Base-by-base conservation (phyloP, 2,888 invertebrate genomes). In the Nyleta sp. region DNA sequence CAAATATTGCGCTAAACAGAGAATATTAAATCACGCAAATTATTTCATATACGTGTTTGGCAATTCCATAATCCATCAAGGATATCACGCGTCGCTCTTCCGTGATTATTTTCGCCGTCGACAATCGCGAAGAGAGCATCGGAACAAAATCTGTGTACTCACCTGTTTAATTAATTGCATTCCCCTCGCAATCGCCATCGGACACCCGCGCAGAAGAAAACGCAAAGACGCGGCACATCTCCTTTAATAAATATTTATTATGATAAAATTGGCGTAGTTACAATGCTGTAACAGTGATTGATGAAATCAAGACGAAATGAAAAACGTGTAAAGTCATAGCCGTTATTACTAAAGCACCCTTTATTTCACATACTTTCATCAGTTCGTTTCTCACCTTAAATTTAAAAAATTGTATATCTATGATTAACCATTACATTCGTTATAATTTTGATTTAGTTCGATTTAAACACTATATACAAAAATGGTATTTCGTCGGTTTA, bases 341-440 rank as follows among this genome's bases (percentile, higher is more conserved):
- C 42, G 42, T 75, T 75, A 75, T 64, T 60, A 50, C 70, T 73
- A 73, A 78, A 78, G 78, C 78, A 78, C 78, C 78, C 78, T 78
- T 78, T 68, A 73, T 77, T 77, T 78, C 64, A 68, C 78, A 79
- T 79, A 79, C 74, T 79, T 79, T 79, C 78, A 79, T 79, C 74
- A 74, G 74, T 79, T 79, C 74, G 74, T 65, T 38, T 73, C 70
- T 78, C 62, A 67, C 73, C 73, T 62, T 72, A 68, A 73, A 64
- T 68, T 73, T 73, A 78, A 73, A 78, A 67, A 73, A 73, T 64
- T 55, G 42, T 55, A 78, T 78, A 73, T 62, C 60, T 78, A 77
- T 70, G n/a, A 33, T 75, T 71, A 76, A 71, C 57, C 44, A 22
- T 68, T 76, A 71, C 70, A 65, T 70, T 70, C 38, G 33, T 57